Conservation (phyloP, 2,888 invertebrate genomes). For the Plemyria rubiginata region DNA sequence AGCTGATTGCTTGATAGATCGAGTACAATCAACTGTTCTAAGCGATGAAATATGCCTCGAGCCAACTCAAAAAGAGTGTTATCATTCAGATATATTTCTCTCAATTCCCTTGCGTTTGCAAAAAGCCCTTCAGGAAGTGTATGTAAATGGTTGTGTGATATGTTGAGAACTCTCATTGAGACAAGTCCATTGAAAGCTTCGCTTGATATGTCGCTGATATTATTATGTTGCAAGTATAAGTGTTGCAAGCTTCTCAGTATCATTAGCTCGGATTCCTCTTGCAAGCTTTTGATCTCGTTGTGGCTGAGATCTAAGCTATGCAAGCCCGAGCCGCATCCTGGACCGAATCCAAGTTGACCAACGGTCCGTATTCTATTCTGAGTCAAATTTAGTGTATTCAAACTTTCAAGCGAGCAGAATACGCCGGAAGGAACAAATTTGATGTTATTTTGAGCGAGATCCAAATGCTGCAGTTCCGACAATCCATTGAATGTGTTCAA, state of each 20-base stretch:
- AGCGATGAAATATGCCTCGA: conserved; percentile 91
- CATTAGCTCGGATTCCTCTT: conserved; percentile 90
- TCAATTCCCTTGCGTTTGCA: conserved; percentile 91
- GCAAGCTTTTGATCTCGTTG: conserved; percentile 90
- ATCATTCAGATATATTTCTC: conserved; percentile 93
- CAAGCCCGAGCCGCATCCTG: conserved; percentile 88
- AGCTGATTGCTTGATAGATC: conserved; percentile 94
- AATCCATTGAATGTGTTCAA: conserved; percentile 90
- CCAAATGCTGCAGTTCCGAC: conserved; percentile 91
- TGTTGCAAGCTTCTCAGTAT: conserved; percentile 91
- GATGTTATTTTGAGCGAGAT: conserved; percentile 93
- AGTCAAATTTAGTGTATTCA: conserved; percentile 93
- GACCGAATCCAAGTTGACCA: conserved; percentile 89
- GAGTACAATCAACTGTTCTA: conserved; percentile 93
- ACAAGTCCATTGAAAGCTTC: conserved; percentile 92
- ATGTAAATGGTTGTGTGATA: conserved; percentile 93
- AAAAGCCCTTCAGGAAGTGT: conserved; percentile 93
- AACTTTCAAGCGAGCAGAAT: conserved; percentile 91
- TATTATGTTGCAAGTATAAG: conserved; percentile 92
- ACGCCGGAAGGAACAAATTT: conserved; percentile 91
- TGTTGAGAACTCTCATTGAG: conserved; percentile 91
- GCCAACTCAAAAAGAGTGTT: conserved; percentile 94
- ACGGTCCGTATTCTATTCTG: conserved; percentile 92
- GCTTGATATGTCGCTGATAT: conserved; percentile 90
- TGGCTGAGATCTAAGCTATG: conserved; percentile 92